Evolutionary conservation across 1,140 invertebrate species (phyloP).

Genomic region (Lamellibrachia luymesi): DNA sequence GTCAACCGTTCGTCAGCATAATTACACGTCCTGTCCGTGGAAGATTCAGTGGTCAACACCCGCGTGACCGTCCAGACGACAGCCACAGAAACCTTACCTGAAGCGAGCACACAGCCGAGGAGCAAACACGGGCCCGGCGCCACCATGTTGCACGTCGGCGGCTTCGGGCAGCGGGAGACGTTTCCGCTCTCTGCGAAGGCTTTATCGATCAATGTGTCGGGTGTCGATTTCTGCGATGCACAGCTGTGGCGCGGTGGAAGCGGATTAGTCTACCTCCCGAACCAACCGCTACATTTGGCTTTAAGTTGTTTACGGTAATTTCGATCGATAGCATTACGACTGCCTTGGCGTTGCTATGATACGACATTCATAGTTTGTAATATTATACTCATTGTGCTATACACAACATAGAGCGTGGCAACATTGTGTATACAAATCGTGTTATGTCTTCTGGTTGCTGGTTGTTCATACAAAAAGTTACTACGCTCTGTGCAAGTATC

Average conservation of each 20-base stretch:
- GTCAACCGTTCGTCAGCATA: too few species aligned
- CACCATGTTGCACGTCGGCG: not conserved
- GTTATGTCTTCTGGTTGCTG: too few species aligned
- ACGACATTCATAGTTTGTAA: too few species aligned
- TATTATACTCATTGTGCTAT: too few species aligned
- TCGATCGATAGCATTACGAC: not conserved
- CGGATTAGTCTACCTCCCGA: not conserved
- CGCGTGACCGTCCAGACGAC: not conserved
- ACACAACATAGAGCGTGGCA: too few species aligned
- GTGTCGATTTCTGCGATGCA: not conserved
- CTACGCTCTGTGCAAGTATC: too few species aligned
- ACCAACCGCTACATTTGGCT: not conserved
- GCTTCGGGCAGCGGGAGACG: not conserved
- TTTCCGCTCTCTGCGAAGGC: not conserved
- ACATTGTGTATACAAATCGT: too few species aligned
- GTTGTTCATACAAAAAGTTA: too few species aligned
- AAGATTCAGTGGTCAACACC: not conserved
- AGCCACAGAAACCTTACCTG: not conserved
- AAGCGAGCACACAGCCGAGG: not conserved
- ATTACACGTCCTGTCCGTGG: not conserved
- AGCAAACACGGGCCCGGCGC: not conserved
- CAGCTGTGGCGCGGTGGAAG: not conserved
- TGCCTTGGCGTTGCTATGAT: too few species aligned
- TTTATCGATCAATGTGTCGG: not conserved
- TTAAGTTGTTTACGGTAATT: not conserved